phyloP scores from a whole-genome alignment of 2,113 vertebrate genomes.

The Myrmecobius fasciatus region DNA sequence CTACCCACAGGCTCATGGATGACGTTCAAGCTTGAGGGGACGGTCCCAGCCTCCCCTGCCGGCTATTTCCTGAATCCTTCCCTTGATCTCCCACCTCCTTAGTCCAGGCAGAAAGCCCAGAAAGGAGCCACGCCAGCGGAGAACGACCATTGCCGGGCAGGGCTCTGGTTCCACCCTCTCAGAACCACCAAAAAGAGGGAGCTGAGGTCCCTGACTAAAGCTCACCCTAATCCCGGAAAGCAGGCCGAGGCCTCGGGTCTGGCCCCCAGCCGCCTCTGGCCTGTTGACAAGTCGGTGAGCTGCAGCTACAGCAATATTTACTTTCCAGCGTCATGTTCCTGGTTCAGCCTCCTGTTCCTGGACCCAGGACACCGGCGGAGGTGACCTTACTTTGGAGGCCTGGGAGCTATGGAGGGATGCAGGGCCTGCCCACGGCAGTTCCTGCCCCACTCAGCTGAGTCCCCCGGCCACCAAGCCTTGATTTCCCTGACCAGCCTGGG shows the following conservation, averaged over 20 bases:
- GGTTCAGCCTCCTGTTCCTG: not conserved
- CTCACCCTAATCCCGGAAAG: not conserved
- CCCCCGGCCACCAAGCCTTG: not conserved
- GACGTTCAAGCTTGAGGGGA: not conserved
- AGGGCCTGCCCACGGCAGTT: too few relatives aligned
- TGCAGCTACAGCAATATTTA: not conserved
- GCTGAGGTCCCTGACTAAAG: not conserved
- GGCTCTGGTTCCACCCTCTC: not conserved
- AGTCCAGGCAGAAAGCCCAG: not conserved
- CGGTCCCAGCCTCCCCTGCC: not conserved
- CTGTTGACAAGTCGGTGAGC: not conserved
- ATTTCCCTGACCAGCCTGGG: not conserved
- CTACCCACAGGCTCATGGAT: not conserved
- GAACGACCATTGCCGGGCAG: not conserved
- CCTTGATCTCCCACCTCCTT: not conserved
- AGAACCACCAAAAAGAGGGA: not conserved
- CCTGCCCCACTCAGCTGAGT: not conserved
- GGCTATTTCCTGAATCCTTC: not conserved
- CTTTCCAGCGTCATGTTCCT: not conserved
- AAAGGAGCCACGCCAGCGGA: not conserved
- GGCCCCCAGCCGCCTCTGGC: not conserved
- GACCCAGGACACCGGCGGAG: not conserved
- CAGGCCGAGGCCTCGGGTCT: not conserved
- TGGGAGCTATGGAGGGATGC: not conserved
- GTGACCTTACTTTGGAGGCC: too few relatives aligned